phyloP scores from a whole-genome alignment of 2,113 vertebrate species.

The Puntigrus tetrazona region DNA sequence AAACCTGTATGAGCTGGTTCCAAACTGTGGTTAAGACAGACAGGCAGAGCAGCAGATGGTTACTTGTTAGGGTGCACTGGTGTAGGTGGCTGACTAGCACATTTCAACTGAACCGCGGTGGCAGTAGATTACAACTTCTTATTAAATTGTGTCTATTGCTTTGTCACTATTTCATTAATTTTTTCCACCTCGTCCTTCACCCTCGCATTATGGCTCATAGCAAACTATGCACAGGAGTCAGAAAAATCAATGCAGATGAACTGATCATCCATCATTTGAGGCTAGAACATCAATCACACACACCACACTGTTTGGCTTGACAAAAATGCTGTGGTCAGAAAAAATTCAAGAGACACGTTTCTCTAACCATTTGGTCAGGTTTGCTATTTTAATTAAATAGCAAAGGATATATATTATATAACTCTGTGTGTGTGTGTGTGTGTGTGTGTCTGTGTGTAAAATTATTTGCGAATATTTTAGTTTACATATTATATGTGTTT shows the following conservation, averaged over 20 bases:
- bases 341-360: conserved; percentile 55
- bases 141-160: conserved; percentile 15
- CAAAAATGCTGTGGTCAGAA: conserved; percentile 64
- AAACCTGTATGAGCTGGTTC: neutral
- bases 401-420: too few species aligned
- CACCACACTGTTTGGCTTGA: conserved; percentile 68
- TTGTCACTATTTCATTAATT: conserved; percentile 13
- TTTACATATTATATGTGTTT: too few species aligned
- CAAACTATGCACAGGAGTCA: conserved; percentile 36
- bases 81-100: neutral
- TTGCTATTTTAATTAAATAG: too few species aligned
- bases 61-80: neutral
- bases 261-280: conserved; percentile 70
- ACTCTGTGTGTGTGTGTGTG: too few species aligned
- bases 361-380: neutral
- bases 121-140: conserved; percentile 3
- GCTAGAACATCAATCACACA: conserved; percentile 71
- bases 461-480: too few species aligned
- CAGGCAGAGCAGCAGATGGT: neutral
- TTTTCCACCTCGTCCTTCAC: conserved; percentile 30
- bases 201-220: conserved; percentile 25
- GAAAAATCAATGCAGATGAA: conserved; percentile 62
- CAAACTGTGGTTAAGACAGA: neutral
- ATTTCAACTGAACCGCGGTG: conserved; percentile 26
- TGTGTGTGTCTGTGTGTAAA: too few species aligned